Evolutionary conservation across 2,888 invertebrate species (phyloP).

Genomic region (Thereva nobilitata): DNA sequence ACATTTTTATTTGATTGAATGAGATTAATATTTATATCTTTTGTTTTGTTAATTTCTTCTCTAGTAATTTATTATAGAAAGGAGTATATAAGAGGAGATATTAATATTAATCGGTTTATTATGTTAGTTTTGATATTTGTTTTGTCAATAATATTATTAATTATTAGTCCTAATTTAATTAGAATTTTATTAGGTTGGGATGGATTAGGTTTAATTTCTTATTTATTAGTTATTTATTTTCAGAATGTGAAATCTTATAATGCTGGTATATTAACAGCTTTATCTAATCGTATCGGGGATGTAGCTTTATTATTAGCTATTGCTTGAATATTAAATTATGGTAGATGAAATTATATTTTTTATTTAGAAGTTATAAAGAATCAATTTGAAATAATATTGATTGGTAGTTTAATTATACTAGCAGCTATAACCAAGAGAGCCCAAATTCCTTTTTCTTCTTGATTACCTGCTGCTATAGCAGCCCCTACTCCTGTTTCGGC

Average conservation of each 20-base stretch:
- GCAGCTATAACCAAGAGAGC: constrained; percentile 77
- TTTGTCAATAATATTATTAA: constrained; percentile 68
- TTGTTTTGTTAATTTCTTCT: constrained; percentile 69
- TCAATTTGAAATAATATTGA: constrained; percentile 58
- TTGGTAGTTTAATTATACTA: constrained; percentile 59
- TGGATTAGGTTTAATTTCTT: constrained; percentile 73
- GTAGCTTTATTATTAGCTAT: constrained; percentile 67
- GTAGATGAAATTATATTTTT: constrained; percentile 62
- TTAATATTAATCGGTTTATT: constrained; percentile 67
- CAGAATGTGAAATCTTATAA: constrained; percentile 69
- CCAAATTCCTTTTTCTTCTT: constrained; percentile 79
- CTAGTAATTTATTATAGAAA: constrained; percentile 68
- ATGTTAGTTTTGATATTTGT: constrained; percentile 69
- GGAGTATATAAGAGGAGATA: constrained; percentile 66
- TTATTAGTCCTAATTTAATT: constrained; percentile 71
- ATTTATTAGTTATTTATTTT: constrained; percentile 65
- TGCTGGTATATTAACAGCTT: constrained; percentile 72
- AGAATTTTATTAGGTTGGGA: constrained; percentile 74
- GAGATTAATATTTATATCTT: constrained; percentile 66
- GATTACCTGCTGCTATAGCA: constrained; percentile 74
- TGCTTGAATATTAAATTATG: constrained; percentile 63
- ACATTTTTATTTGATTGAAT: constrained; percentile 68
- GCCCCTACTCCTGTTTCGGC: constrained; percentile 77
- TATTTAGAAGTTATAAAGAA: constrained; percentile 61
- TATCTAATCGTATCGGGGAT: constrained; percentile 77